Conservation (phyloP, 1,140 invertebrate species). For the Hypothenemus hampei region DNA sequence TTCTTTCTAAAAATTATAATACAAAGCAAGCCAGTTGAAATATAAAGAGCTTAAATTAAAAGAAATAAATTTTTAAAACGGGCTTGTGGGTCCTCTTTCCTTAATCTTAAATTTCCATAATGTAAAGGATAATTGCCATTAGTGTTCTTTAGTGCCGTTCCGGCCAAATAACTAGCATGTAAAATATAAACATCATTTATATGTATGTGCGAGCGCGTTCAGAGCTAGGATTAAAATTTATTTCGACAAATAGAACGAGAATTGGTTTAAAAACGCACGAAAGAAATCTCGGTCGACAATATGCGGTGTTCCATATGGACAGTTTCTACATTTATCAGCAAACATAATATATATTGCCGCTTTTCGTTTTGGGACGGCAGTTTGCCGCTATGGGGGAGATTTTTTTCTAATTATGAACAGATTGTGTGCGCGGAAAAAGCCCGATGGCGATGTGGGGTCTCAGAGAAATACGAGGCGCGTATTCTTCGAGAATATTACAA, state of each 20-base stretch:
- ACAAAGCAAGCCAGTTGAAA: neutral
- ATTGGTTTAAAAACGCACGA: neutral
- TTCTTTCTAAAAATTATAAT: too few relatives aligned
- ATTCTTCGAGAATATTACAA: conserved; percentile 30
- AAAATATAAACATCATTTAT: too few relatives aligned
- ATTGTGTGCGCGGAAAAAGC: conserved; percentile 29
- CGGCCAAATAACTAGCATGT: neutral
- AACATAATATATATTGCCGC: neutral
- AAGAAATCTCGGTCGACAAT: neutral
- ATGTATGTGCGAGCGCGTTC: too few relatives aligned
- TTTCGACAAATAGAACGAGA: neutral
- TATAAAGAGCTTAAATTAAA: conserved; percentile 21
- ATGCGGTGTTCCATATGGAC: neutral
- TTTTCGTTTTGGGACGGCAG: neutral
- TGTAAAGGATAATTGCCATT: conserved; percentile 16
- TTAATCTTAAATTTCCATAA: conserved; percentile 14
- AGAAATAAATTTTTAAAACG: conserved; percentile 11
- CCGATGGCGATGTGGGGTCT: conserved; percentile 36
- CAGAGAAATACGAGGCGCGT: conserved; percentile 33
- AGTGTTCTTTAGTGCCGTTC: conserved; percentile 10
- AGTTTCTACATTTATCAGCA: conserved; percentile 3
- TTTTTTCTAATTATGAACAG: conserved; percentile 36
- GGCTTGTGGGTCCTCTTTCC: neutral
- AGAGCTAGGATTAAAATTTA: too few relatives aligned
- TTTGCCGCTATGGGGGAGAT: conserved; percentile 13